These are phyloP conservation scores for Leucopsar rothschildi DNA, from an alignment of 2,113 vertebrate species.

Conservation along the genomic window DNA sequence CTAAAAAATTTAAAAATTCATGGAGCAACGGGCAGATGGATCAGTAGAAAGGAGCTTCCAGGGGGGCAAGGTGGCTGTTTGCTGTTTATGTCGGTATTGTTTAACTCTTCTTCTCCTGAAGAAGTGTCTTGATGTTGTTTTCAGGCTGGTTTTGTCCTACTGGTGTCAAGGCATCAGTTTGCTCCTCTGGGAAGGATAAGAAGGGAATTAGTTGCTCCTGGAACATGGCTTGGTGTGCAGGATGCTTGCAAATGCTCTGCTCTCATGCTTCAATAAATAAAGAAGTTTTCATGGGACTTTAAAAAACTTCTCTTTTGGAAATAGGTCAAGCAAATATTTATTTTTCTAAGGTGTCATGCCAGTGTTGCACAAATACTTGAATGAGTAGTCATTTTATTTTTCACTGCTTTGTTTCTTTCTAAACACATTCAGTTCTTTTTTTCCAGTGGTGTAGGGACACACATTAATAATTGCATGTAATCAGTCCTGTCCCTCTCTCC, in stretches of 20 bases:
- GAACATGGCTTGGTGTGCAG: accelerated
- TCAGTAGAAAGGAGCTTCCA: background rate
- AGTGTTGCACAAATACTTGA: background rate
- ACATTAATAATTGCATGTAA: background rate
- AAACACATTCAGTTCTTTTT: background rate
- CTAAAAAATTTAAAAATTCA: background rate
- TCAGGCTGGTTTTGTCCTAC: background rate
- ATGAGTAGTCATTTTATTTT: background rate
- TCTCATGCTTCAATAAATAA: background rate
- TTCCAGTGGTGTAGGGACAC: background rate
- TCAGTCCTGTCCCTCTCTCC: background rate
- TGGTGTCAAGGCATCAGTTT: background rate
- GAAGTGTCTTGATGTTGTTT: background rate
- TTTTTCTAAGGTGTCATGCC: background rate
- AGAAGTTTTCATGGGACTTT: constrained; percentile 7
- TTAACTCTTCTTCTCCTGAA: background rate
- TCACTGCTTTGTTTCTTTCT: background rate
- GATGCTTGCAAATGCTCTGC: background rate
- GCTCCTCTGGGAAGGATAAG: background rate
- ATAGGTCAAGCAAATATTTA: constrained; percentile 21
- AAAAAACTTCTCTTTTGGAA: background rate
- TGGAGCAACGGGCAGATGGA: background rate
- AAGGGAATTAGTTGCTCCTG: background rate
- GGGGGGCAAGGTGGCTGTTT: accelerated
- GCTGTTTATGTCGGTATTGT: accelerated